Conservation (phyloP, 1,140 invertebrate species). For the Drosophila fuyamai region DNA sequence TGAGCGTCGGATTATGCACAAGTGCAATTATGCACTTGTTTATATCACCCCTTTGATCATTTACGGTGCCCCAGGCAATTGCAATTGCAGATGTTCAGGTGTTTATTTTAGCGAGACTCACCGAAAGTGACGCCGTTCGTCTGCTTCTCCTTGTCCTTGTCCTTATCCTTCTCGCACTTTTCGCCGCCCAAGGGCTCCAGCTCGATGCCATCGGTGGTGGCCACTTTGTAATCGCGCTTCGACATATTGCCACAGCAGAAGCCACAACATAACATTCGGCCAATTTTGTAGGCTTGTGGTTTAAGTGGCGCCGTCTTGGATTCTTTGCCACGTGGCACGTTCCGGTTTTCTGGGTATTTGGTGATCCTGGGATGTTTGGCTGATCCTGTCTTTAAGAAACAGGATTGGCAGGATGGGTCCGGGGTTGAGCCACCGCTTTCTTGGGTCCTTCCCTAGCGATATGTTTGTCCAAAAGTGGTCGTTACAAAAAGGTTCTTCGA, state of each 20-base stretch:
- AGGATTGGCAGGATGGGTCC: neutral
- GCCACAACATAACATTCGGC: constrained; percentile 84
- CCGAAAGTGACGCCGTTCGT: constrained; percentile 84
- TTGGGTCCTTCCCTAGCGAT: constrained; percentile 14
- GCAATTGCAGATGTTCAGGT: constrained; percentile 14
- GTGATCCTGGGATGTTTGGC: neutral
- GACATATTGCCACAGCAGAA: constrained; percentile 84
- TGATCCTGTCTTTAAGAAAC: constrained; percentile 7
- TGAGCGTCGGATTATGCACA: constrained; percentile 64
- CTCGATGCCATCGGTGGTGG: constrained; percentile 84
- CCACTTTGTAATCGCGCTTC: constrained; percentile 84
- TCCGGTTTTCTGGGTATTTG: constrained; percentile 2
- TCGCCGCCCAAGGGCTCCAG: constrained; percentile 84
- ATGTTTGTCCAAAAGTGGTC: constrained; percentile 43
- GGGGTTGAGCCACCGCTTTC: constrained; percentile 1
- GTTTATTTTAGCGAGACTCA: constrained; percentile 43
- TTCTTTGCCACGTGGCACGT: constrained; percentile 20
- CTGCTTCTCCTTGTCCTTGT: constrained; percentile 83
- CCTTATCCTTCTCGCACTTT: constrained; percentile 82
- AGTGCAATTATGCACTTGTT: constrained; percentile 71
- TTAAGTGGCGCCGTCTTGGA: constrained; percentile 74
- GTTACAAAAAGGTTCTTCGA: constrained; percentile 38
- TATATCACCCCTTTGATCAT: constrained; percentile 48
- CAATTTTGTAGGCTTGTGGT: constrained; percentile 76
- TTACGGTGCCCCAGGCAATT: constrained; percentile 27